phyloP scores from a whole-genome alignment of 2,113 vertebrate species.

The Dasyornis broadbenti region DNA sequence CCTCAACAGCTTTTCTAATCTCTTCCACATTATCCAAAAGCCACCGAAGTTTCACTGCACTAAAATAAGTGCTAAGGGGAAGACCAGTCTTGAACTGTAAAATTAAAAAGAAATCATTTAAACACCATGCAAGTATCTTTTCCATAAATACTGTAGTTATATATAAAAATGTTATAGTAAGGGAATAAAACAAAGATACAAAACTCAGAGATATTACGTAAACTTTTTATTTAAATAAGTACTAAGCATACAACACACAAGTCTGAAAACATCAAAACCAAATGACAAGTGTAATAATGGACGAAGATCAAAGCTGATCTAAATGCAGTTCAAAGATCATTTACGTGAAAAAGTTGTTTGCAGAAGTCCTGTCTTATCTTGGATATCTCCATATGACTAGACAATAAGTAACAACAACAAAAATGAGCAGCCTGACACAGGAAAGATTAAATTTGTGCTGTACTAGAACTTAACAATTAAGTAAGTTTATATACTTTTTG shows the following conservation, averaged over 20 bases:
- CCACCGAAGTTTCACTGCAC: conserved; percentile 95
- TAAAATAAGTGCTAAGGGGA: conserved; percentile 97
- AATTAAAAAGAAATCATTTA: neutral
- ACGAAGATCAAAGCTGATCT: conserved; percentile 52
- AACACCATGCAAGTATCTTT: neutral
- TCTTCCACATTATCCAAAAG: conserved; percentile 88
- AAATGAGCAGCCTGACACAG: neutral
- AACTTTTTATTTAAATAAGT: neutral
- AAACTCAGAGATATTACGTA: neutral
- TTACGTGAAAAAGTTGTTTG: neutral
- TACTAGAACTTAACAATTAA: neutral
- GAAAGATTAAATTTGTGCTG: neutral
- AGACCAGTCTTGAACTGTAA: conserved; percentile 91
- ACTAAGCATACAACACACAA: neutral
- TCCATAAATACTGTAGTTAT: neutral
- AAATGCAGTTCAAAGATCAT: conserved; percentile 52
- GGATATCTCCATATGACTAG: neutral
- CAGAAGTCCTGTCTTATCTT: neutral
- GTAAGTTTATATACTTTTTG: neutral
- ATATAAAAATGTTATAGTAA: neutral
- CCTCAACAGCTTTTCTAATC: conserved; percentile 76
- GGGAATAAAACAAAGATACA: neutral
- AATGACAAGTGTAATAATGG: neutral
- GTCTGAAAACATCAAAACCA: neutral
- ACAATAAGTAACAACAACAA: neutral